Evolutionary conservation across 2,797 vertebrate genomes (phyloP).

Genomic region (Mycteria americana): DNA sequence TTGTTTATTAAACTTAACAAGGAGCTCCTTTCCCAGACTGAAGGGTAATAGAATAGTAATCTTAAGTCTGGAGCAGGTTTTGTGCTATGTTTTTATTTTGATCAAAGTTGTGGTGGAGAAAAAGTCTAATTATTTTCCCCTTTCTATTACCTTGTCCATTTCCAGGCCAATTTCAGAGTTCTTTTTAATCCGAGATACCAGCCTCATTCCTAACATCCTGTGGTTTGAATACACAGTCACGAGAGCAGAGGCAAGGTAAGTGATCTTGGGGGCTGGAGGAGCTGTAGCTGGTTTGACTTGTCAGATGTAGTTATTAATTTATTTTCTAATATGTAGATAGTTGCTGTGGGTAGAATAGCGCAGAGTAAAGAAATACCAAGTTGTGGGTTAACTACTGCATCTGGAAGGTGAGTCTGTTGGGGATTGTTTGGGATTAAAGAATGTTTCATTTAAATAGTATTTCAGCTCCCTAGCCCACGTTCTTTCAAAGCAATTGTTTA

Average conservation of each 20-base stretch:
- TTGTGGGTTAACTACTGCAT: background rate
- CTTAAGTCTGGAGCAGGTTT: background rate
- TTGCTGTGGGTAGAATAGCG: background rate
- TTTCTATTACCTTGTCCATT: background rate
- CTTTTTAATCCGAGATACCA: conserved; percentile 97
- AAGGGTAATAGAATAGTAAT: background rate
- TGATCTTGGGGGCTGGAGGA: background rate
- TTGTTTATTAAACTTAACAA: background rate
- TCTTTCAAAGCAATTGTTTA: background rate
- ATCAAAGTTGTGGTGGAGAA: background rate
- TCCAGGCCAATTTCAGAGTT: conserved; percentile 96
- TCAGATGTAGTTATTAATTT: background rate
- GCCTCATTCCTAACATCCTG: conserved; percentile 97
- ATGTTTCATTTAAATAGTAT: background rate
- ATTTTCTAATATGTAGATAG: background rate
- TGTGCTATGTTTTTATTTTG: background rate
- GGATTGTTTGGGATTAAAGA: background rate
- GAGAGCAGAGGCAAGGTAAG: conserved; percentile 96
- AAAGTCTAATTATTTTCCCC: background rate
- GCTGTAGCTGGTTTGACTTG: background rate
- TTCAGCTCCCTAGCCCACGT: background rate
- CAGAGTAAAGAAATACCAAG: background rate
- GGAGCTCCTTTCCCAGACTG: background rate
- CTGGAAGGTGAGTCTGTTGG: background rate
- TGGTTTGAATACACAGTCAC: conserved; percentile 99